phyloP scores from a whole-genome alignment of 2,888 invertebrate genomes.

The Ferrisia virgata region DNA sequence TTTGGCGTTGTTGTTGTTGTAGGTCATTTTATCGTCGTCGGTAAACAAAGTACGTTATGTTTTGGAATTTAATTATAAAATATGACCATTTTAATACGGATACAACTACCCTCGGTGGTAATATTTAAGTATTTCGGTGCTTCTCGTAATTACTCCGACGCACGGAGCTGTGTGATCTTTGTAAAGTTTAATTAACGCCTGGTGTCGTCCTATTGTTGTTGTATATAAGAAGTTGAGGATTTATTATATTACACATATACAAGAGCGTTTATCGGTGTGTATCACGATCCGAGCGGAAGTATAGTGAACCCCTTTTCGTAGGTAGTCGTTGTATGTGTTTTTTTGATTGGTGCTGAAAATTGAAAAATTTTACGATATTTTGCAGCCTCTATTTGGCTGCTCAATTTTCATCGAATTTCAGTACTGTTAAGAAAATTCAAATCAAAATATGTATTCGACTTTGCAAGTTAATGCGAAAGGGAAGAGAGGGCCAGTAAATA shows the following conservation, averaged over 20 bases:
- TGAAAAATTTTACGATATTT: no score
- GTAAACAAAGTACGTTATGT: conserved; percentile 9
- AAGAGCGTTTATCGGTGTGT: neutral
- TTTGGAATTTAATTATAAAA: conserved; percentile 14
- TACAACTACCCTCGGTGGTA: neutral
- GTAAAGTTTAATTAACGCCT: neutral
- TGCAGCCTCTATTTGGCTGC: no score
- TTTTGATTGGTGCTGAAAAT: no score
- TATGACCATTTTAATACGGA: neutral
- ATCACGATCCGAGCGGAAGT: neutral
- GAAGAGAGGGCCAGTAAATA: neutral
- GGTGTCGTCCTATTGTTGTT: neutral
- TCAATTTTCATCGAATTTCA: no score
- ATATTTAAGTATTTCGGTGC: neutral
- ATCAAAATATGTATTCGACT: neutral
- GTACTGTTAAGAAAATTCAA: no score
- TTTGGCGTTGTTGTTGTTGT: neutral
- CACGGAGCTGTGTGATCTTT: neutral
- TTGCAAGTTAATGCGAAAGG: neutral
- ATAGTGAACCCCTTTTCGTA: no score
- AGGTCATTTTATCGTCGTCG: neutral
- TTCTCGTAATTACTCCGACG: neutral
- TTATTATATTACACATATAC: neutral
- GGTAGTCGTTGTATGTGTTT: no score
- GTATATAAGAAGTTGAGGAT: neutral